Base-by-base conservation (phyloP, 2,797 vertebrate species). In the Borostomias antarcticus region DNA sequence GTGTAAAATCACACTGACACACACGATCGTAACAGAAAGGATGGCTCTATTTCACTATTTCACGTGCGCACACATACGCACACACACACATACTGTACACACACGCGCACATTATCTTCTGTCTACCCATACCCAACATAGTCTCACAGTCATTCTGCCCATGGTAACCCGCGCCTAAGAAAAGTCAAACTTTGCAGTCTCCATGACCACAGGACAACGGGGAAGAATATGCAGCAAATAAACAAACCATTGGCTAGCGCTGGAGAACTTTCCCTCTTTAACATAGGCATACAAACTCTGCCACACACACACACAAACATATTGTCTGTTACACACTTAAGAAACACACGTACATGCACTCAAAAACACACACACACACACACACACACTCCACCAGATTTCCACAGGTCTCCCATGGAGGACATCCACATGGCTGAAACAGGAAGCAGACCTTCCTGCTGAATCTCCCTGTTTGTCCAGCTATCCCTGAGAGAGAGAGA, bases 151-250 rank as follows among this genome's bases (percentile, higher is more conserved):
- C 64, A 62, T 60, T 80, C 67, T 73, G 70, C 80, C 83, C 84
- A 85, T 59, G 79, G 86, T 89, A 88, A 87, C 82, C 83, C 79
- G 58, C 83, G 84, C 86, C 85, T 85, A 75, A 81, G 82, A 85
- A 84, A 85, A 91, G 88, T 76, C 85, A 88, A 93, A 91, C 87
- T 91, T 89, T 89, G 85, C 82, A 81, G 89, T 91, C 89, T 86
- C 90, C 82, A 91, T 91, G 90, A 89, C 78, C 73, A 71, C 84
- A 57, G 69, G 62, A 73, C 72, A 82, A 77, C 57, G 70, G 88
- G 81, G 83, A 51, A 59, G 81, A 82, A 85, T 81, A 83, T 78
- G 82, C 59, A 77, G 66, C 72, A 53, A 76, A 79, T 74, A 76
- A 88, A 88, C 80, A 86, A 81, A 76, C 61, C 50, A 40, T n/a